Percentiles rank a stretch among this genome's conserved stretches.
Conservation (phyloP, 2,888 invertebrate genomes). For the Drosophila lacicola region DNA sequence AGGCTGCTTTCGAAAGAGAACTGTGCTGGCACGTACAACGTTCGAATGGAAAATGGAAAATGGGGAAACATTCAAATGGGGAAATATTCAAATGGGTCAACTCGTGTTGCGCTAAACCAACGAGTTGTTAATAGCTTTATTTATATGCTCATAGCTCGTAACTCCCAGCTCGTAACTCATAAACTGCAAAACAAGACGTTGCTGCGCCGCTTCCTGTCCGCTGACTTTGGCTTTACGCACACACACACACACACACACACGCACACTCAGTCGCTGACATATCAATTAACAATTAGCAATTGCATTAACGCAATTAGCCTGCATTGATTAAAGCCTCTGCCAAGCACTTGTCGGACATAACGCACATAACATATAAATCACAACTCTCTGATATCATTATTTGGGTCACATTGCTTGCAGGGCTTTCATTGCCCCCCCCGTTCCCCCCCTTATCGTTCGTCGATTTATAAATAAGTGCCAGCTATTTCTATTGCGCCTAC, state of each 20-base stretch:
- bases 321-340: conserved; percentile 35
- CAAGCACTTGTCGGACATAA: conserved; percentile 47
- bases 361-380: conserved; percentile 61
- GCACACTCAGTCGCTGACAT: conserved; percentile 34
- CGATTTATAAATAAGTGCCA: conserved; percentile 30
- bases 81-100: conserved; percentile 61
- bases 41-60: conserved; percentile 12
- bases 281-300: conserved; percentile 71
- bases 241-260: conserved; percentile 4
- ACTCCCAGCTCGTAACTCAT: conserved; percentile 31
- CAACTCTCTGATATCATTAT: conserved; percentile 57
- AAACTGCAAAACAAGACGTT: conserved; percentile 37
- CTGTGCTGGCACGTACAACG: conserved; percentile 28
- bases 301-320: conserved; percentile 68
- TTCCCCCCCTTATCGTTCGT: background rate
- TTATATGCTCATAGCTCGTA: conserved; percentile 39
- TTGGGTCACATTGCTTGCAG: conserved; percentile 63
- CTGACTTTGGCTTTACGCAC: conserved; percentile 37
- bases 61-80: conserved; percentile 53
- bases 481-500: conserved; percentile 45
- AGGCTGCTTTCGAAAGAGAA: conserved; percentile 2
- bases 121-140: conserved; percentile 59
- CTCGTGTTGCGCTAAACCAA: conserved; percentile 49
- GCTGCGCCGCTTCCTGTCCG: conserved; percentile 63
- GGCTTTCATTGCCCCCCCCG: conserved; percentile 40